Conservation (phyloP, 2,888 invertebrate genomes). For the Ormia ochracea region DNA sequence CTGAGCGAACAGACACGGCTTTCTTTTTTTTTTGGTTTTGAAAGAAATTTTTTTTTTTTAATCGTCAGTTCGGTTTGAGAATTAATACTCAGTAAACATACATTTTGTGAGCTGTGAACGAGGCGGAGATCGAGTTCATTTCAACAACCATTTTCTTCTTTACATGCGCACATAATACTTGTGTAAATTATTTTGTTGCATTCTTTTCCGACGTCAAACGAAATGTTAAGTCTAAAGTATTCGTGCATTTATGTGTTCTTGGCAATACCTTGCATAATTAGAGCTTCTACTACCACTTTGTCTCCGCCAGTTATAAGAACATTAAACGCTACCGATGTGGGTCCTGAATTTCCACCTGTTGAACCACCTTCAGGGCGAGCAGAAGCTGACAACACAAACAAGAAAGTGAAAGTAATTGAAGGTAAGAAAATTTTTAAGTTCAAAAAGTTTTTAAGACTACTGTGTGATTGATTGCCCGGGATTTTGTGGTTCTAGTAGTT, state of each 20-base stretch:
- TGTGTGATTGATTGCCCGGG: too few species aligned
- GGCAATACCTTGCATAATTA: constrained; percentile 34
- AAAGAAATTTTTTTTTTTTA: constrained; percentile 33
- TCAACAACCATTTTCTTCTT: background rate
- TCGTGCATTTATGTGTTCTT: constrained; percentile 10
- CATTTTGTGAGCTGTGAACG: background rate
- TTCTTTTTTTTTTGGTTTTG: constrained; percentile 1
- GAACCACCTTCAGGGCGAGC: background rate
- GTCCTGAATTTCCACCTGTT: constrained; percentile 65
- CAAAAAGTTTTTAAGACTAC: too few species aligned
- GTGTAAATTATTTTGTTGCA: constrained; percentile 39
- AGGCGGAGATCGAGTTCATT: background rate
- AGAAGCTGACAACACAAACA: background rate
- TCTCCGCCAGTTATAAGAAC: constrained; percentile 69
- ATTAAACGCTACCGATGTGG: constrained; percentile 67
- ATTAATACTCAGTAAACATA: constrained; percentile 1
- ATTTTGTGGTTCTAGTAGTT: too few species aligned
- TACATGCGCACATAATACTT: background rate
- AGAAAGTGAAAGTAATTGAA: constrained; percentile 2
- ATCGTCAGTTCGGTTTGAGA: constrained; percentile 18
- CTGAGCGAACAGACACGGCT: background rate
- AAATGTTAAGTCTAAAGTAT: constrained; percentile 57
- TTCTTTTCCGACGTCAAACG: background rate
- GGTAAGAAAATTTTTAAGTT: too few species aligned
- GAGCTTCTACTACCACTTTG: constrained; percentile 55